Evolutionary conservation across 2,113 vertebrate species (phyloP), one percentile per base, ranked within the genome.

Genomic region (Melozone crissalis): DNA sequence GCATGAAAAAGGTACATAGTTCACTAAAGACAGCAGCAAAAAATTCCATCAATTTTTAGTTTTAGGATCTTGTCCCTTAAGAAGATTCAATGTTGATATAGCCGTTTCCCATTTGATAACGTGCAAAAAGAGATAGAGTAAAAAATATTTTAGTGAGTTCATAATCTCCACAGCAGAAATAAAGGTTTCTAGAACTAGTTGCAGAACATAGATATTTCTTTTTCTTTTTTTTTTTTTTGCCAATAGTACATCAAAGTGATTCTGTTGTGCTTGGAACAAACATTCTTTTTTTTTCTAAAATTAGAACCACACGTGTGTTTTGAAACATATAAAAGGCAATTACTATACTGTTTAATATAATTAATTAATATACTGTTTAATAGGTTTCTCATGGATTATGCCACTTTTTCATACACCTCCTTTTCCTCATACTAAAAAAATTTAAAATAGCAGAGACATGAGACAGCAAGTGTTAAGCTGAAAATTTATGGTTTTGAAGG

Each of bases 261-360:
- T 81, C 46, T 92, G 31, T 19, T 59, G 5, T 52, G 2, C 6
- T 67, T 80, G 15, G 44, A 87, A 90, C 5, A 95, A 63, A 84
- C 47, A 19, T 57, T 69, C 5, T 73, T 77, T 90, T 75, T 89
- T 62, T 86, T 65, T 55, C 79, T 76, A 94, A 91, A 94, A 95
- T 65, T 81, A 89, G 43, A 96, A 61, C 9, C 37, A 78, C 35
- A 8, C n/a, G 24, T 28, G 19, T 93, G 33, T 57, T 96, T 77
- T 93, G n/a, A 96, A 96, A 78, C 18, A 44, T 0, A 22, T 8
- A 74, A 73, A 94, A 93, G 31, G 21, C 27, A 85, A 86, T 43
- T 74, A 88, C 19, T 49, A 7, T 12, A 33, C 6, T 39, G 14
- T 35, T 74, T 67, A 94, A 87, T 87, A 71, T n/a, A n/a, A n/a